Conservation (phyloP, 2,113 vertebrate species). For the Poeciliopsis turrubarensis region DNA sequence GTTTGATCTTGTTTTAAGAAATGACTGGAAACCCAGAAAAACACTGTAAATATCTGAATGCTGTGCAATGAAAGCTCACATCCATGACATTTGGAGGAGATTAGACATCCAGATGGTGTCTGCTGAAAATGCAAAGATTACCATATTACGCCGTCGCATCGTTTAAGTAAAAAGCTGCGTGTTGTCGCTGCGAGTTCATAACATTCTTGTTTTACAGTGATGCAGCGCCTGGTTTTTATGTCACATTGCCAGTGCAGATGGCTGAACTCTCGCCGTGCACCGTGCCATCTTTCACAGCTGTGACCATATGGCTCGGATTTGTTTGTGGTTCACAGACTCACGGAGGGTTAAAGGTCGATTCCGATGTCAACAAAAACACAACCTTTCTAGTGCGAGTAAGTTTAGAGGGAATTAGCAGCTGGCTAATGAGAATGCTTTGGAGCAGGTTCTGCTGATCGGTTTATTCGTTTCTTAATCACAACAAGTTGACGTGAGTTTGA, state of each 20-base stretch:
- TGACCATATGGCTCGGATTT: background rate
- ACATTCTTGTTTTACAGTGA: background rate
- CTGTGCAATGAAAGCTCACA: background rate
- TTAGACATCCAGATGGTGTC: background rate
- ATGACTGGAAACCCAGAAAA: background rate
- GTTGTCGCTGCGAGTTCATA: background rate
- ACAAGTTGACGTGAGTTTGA: slow-evolving; percentile 19
- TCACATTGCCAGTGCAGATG: background rate
- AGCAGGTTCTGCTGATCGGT: slow-evolving; percentile 29
- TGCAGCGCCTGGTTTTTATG: background rate
- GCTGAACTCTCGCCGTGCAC: background rate
- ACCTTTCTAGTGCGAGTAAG: slow-evolving; percentile 14
- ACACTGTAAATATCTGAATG: background rate
- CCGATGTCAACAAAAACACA: slow-evolving; percentile 6
- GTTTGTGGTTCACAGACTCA: too few species aligned
- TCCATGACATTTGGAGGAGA: background rate
- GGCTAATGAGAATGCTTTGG: slow-evolving; percentile 16
- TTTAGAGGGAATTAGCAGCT: slow-evolving; percentile 16
- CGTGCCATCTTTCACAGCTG: background rate
- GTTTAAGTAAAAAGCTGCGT: background rate
- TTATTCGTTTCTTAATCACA: slow-evolving; percentile 25
- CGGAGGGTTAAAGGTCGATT: slow-evolving; percentile 8
- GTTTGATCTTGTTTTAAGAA: background rate
- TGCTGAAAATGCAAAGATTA: background rate
- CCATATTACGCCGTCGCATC: too few species aligned